Base-by-base conservation (phyloP, 1,140 invertebrate species). In the Nephotettix cincticeps region DNA sequence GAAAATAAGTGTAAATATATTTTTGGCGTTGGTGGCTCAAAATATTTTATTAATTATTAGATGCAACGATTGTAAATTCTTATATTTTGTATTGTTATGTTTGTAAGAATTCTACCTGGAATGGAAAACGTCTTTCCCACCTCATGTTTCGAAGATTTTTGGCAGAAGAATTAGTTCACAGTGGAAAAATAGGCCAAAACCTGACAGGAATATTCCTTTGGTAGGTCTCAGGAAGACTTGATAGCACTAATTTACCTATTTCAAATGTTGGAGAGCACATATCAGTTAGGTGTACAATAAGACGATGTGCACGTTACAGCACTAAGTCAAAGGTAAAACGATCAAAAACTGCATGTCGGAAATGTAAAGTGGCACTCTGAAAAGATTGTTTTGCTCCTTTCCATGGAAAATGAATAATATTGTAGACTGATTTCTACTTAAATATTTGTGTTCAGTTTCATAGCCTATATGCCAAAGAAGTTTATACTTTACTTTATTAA, bases 21-120 rank as follows among this genome's bases (percentile, higher is more conserved):
- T 70, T 58, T 23, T n/a, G 69, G 32, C 27, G 69, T 25, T 70
- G 69, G 69, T 70, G 69, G 69, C 2, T 70, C 1, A 70, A 70
- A 32, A 21, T 70, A 14, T 70, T 70, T 70, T 67, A 68, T 25
- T 70, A 69, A 25, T 70, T 30, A 17, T 17, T 70, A 4, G 63
- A 70, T 51, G 14, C 69, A 30, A 23, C 58, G n/a, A 70, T 69
- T 65, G 61, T 68, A 14, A 70, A 70, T 25, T 25, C 54, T 27
- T 67, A 27, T 40, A 36, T 70, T 67, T 27, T 70, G 28, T 36
- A 67, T 65, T 68, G n/a, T 17, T 45, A 68, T 54, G 45, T 45
- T 21, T 19, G 9, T 54, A 68, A 45, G 45, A 30, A 21, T 9
- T n/a, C 43, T n/a, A n/a, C n/a, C n/a, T n/a, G n/a, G n/a, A n/a